Conservation (phyloP, 2,113 vertebrate species). For the Triplophysa rosa region DNA sequence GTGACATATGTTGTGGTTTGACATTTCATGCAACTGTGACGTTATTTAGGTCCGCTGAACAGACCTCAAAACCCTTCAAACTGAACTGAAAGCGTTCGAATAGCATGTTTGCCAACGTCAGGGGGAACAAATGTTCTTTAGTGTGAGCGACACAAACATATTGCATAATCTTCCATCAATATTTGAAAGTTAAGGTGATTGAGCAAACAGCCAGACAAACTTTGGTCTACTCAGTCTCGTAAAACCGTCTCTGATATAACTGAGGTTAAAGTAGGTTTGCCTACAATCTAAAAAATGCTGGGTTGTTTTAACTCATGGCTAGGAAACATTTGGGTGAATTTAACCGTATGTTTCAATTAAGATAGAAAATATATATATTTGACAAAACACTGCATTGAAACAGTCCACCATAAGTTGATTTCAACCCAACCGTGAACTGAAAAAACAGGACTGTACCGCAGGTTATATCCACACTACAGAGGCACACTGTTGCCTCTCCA, state of each 20-base stretch:
- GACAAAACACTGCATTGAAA: too few relatives aligned
- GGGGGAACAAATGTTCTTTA: background rate
- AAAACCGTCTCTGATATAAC: background rate
- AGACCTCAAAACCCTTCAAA: background rate
- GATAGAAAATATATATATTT: too few relatives aligned
- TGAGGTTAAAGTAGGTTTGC: background rate
- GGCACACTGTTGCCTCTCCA: background rate
- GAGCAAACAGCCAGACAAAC: slow-evolving; percentile 4
- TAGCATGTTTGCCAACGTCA: background rate
- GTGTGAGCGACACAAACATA: background rate
- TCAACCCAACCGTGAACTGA: too few relatives aligned
- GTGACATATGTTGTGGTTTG: background rate
- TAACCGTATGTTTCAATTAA: too few relatives aligned
- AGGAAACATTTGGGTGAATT: too few relatives aligned
- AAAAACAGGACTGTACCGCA: background rate
- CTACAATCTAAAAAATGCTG: background rate
- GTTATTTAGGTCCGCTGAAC: background rate
- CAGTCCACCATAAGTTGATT: too few relatives aligned
- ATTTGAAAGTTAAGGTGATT: background rate
- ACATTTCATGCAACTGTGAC: background rate
- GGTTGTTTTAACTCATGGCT: too few relatives aligned
- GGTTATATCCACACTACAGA: background rate
- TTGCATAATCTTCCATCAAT: background rate
- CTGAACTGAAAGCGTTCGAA: background rate
- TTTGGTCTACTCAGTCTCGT: background rate